A percentile compares a stretch with the other conserved stretches of the same genome.
phyloP scores from a whole-genome alignment of 2,888 invertebrate species.

The Drosophila greeni region DNA sequence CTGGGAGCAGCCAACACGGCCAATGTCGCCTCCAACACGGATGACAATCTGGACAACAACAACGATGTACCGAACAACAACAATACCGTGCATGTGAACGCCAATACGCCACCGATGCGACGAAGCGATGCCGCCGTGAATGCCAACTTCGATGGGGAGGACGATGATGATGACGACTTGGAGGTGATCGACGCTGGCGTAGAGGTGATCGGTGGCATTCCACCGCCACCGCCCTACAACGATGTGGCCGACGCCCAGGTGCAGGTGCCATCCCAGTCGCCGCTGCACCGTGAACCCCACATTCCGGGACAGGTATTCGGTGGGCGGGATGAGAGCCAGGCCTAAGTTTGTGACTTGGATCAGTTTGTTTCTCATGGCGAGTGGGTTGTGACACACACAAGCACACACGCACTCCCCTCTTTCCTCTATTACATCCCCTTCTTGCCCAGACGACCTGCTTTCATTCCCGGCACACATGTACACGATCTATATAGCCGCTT shows the following conservation, averaged over 20 bases:
- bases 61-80: constrained; percentile 77
- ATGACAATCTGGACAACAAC: constrained; percentile 72
- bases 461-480: constrained; percentile 29
- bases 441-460: constrained; percentile 41
- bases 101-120: constrained; percentile 74
- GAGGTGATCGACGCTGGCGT: constrained; percentile 61
- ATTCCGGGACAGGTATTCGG: constrained; percentile 58
- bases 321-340: constrained; percentile 68
- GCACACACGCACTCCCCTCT: constrained; percentile 9
- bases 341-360: constrained; percentile 67
- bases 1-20: constrained; percentile 40
- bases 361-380: constrained; percentile 42
- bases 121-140: constrained; percentile 57
- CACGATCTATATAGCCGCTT: constrained; percentile 25
- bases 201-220: constrained; percentile 46
- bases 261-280: constrained; percentile 41
- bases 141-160: constrained; percentile 28
- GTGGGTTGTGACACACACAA: constrained; percentile 50
- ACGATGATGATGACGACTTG: constrained; percentile 49
- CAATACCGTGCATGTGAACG: constrained; percentile 76
- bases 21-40: constrained; percentile 37
- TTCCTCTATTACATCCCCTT: constrained; percentile 17
- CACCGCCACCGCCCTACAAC: constrained; percentile 69
- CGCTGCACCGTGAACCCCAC: constrained; percentile 45
- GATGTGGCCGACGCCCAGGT: constrained; percentile 49